Evolutionary conservation across 92 coral and sea anemone genomes (phyloP).

Genomic region (Anthopleura xanthogrammica): DNA sequence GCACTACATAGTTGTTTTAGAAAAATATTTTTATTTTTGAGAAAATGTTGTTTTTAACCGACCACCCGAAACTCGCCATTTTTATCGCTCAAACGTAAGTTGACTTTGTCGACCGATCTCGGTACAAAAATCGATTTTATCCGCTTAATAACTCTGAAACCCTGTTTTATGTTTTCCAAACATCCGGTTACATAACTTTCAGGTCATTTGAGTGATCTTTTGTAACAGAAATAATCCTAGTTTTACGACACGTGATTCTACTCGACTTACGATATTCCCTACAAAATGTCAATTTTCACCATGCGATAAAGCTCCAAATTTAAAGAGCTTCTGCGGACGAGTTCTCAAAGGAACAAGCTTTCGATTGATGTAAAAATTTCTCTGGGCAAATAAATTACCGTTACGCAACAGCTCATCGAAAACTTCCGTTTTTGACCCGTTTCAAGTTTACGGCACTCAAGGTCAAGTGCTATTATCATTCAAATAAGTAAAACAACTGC

Average conservation of each 20-base stretch:
- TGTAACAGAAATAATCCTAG: conserved; percentile 35
- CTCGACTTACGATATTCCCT: conserved; percentile 32
- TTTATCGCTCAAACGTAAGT: conserved; percentile 12
- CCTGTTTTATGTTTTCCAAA: conserved; percentile 21
- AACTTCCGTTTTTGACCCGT: no score
- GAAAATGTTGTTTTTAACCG: conserved; percentile 4
- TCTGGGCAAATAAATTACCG: conserved; percentile 50
- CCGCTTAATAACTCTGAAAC: conserved; percentile 28
- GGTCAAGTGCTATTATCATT: no score
- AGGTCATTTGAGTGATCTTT: conserved; percentile 32
- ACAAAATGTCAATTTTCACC: conserved; percentile 32
- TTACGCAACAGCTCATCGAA: conserved; percentile 46
- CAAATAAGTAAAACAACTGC: no score
- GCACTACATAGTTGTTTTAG: background rate
- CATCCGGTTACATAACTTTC: conserved; percentile 36
- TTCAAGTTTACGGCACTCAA: no score
- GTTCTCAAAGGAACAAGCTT: conserved; percentile 35
- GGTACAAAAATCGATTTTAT: conserved; percentile 36
- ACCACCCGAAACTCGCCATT: conserved; percentile 22
- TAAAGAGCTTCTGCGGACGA: conserved; percentile 24
- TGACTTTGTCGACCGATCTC: conserved; percentile 28
- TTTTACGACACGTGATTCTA: conserved; percentile 31
- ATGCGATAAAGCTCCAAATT: conserved; percentile 63
- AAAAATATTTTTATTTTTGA: background rate
- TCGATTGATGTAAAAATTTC: conserved; percentile 45